Evolutionary conservation across 2,888 invertebrate species (phyloP), one percentile per base, ranked within the genome.

Genomic region (Lagria hirta): DNA sequence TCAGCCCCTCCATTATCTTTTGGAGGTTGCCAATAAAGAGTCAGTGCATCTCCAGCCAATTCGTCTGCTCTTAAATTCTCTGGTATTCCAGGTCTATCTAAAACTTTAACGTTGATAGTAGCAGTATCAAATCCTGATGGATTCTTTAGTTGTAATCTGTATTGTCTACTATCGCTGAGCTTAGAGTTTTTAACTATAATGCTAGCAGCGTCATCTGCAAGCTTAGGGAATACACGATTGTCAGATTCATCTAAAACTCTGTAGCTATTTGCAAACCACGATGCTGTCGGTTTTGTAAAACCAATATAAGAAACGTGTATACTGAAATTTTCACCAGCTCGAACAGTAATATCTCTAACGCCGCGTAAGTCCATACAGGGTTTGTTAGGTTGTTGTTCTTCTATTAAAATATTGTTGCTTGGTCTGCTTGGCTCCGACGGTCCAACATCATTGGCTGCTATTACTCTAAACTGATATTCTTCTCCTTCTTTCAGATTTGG

Each of bases 311-410:
- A 98, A 8, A 99, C 89, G 63, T 92, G 90, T 65, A 99, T 94
- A 57, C 90, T 88, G 77, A 99, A 97, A 71, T 96, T 94, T 76
- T 99, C 96, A 33, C 99, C 99, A 50, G 98, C 98, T 54, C 92
- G 84, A 2, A 99, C 96, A 3, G 91, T 89, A 61, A 99, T 95
- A 65, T 99, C 98, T 27, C 93, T 85, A 28, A 98, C 86, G 36
- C 88, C 91, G 26, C 91, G 86, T 52, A 96, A 80, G 67, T 99
- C 96, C 82, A 99, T 89, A 66, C 88, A 84, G 13, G 99, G 99
- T 68, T 96, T 95, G 73, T 96, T 96, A 2, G 94, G 87, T 67
- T 93, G n/a, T n/a, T n/a, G 92, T 73, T 93, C 93, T 64, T 90
- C 90, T 58, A 93, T 86, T 13, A 82, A 75, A 54, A 92, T 86